Conservation (phyloP, 2,888 invertebrate species). For the Drosophila fulvimacula region DNA sequence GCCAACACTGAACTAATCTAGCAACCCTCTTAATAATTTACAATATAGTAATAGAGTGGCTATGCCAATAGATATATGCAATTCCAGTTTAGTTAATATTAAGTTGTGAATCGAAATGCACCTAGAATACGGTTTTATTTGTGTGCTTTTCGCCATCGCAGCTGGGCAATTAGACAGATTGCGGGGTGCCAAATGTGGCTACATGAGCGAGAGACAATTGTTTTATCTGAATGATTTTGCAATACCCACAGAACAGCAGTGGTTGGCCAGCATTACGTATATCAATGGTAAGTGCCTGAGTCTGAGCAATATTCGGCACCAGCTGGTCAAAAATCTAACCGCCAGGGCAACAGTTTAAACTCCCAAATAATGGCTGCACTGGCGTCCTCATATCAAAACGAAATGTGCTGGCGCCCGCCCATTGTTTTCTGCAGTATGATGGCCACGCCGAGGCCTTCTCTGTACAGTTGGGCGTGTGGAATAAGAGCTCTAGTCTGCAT, state of each 20-base stretch:
- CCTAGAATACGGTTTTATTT: conserved; percentile 23
- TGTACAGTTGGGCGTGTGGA: conserved; percentile 65
- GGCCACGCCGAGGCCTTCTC: conserved; percentile 55
- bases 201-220: conserved; percentile 37
- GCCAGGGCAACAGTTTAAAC: conserved; percentile 48
- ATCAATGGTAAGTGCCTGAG: conserved; percentile 39
- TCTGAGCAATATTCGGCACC: background rate
- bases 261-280: conserved; percentile 59
- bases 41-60: conserved; percentile 1
- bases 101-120: conserved; percentile 52
- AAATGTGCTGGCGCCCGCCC: conserved; percentile 62
- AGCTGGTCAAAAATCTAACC: background rate
- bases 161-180: conserved; percentile 17
- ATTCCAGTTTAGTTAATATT: conserved; percentile 53
- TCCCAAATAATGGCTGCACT: conserved; percentile 45
- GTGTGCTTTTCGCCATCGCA: conserved; percentile 21
- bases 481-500: conserved; percentile 44
- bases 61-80: conserved; percentile 1
- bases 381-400: conserved; percentile 62
- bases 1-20: conserved; percentile 4
- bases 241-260: conserved; percentile 63
- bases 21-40: conserved; percentile 25
- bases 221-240: conserved; percentile 34
- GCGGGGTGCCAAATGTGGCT: conserved; percentile 41
- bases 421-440: conserved; percentile 61